These are phyloP conservation scores for Nymphalis io DNA, from an alignment of 1,140 invertebrate genomes.

Conservation along the genomic window DNA sequence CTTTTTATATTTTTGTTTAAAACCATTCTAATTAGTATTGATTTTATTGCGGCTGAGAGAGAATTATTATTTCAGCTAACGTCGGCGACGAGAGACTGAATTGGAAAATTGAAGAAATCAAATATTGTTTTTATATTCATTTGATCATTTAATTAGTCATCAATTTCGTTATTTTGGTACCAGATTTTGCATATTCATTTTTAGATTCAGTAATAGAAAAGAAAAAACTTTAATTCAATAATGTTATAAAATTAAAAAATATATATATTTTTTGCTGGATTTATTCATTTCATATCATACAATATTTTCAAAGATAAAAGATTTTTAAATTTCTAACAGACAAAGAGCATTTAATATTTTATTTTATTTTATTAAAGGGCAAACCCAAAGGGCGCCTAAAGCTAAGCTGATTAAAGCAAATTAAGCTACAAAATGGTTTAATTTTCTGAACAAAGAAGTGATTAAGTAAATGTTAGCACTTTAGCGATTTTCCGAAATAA, in stretches of 20 bases:
- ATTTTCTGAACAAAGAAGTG: slow-evolving; percentile 26
- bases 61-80: neutral
- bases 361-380: neutral
- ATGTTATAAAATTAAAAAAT: too few species aligned
- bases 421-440: slow-evolving; percentile 24
- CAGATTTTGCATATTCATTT: neutral
- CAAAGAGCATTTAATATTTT: neutral
- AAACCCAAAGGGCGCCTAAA: neutral
- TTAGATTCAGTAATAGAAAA: too few species aligned
- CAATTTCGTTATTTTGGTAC: neutral
- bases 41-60: slow-evolving; percentile 5
- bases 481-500: slow-evolving; percentile 26
- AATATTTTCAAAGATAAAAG: neutral
- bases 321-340: neutral
- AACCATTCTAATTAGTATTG: slow-evolving; percentile 21
- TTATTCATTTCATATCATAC: too few species aligned
- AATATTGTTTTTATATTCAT: neutral
- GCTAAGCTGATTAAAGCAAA: slow-evolving; percentile 25
- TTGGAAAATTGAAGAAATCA: neutral
- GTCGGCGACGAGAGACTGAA: neutral
- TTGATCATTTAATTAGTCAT: neutral
- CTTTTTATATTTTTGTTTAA: slow-evolving; percentile 10
- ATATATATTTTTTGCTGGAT: too few species aligned
- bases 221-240: too few species aligned
- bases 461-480: slow-evolving; percentile 34